phyloP scores from a whole-genome alignment of 2,797 vertebrate species.

The Pterois miles region DNA sequence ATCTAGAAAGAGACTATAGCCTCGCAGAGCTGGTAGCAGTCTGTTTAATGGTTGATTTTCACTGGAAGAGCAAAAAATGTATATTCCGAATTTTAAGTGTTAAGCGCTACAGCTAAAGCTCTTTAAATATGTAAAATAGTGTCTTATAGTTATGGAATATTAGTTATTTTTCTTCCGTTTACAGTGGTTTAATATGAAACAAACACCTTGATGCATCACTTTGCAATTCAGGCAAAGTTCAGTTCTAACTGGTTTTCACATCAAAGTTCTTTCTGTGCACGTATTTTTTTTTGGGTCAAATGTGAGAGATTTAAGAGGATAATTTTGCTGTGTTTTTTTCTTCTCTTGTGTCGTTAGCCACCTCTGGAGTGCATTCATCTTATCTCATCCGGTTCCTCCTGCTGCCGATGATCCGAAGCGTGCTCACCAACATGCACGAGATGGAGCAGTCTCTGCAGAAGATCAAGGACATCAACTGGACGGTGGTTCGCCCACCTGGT shows the following conservation, averaged over 20 bases:
- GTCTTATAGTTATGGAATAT: neutral
- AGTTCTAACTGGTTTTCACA: neutral
- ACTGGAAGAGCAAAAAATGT: neutral
- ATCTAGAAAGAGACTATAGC: neutral
- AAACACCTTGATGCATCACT: too few relatives aligned
- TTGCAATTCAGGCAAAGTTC: too few relatives aligned
- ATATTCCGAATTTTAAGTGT: neutral
- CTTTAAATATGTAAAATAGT: neutral
- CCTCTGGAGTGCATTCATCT: slow-evolving; percentile 73
- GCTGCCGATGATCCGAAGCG: slow-evolving; percentile 83
- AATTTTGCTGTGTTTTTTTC: neutral
- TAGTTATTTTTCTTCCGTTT: neutral
- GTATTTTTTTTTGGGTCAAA: neutral
- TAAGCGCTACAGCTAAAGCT: neutral
- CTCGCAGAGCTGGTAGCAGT: neutral
- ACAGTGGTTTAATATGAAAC: too few relatives aligned
- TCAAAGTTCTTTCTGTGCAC: too few relatives aligned
- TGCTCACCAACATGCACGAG: slow-evolving; percentile 87
- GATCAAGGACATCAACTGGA: slow-evolving; percentile 83
- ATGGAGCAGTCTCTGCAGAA: slow-evolving; percentile 83
- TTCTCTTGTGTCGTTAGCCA: slow-evolving; percentile 61
- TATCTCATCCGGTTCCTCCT: slow-evolving; percentile 82
- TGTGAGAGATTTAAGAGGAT: neutral
- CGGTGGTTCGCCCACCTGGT: slow-evolving; percentile 84
- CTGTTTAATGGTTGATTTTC: neutral